These are phyloP conservation scores for Ceratothoa steindachneri DNA, from an alignment of 2,888 invertebrate genomes.

Conservation along the genomic window DNA sequence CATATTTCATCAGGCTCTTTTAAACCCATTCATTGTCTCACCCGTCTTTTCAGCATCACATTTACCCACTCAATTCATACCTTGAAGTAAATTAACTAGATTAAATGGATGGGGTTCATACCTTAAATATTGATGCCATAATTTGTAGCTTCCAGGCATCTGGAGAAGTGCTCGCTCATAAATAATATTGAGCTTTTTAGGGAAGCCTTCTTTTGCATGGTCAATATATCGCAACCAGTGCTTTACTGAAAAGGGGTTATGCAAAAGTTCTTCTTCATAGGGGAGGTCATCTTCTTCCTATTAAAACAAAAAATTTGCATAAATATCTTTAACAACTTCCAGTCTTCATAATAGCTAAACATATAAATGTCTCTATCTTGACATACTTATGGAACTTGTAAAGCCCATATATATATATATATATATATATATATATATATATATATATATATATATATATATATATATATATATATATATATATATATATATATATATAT, in stretches of 20 bases:
- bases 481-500: slow-evolving; percentile 22
- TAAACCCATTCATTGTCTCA: no score
- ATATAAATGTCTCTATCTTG: slow-evolving; percentile 13
- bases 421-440: slow-evolving; percentile 15
- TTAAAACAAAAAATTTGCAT: slow-evolving; percentile 11
- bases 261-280: slow-evolving; percentile 95
- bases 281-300: slow-evolving; percentile 82
- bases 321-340: slow-evolving; percentile 9
- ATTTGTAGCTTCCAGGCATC: slow-evolving; percentile 89
- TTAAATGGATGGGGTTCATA: no score
- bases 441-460: slow-evolving; percentile 22
- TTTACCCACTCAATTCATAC: no score
- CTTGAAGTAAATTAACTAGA: no score
- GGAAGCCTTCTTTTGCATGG: slow-evolving; percentile 81
- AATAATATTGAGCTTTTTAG: slow-evolving; percentile 78
- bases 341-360: neutral
- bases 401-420: slow-evolving; percentile 1
- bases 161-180: slow-evolving; percentile 95
- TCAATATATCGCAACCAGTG: slow-evolving; percentile 98
- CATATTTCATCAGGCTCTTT: no score
- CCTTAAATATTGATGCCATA: slow-evolving; percentile 94
- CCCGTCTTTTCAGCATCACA: no score
- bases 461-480: slow-evolving; percentile 22
- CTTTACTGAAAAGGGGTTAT: slow-evolving; percentile 95
- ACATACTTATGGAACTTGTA: neutral